Evolutionary conservation across 2,113 vertebrate species (phyloP).

Genomic region (Pteronura brasiliensis): DNA sequence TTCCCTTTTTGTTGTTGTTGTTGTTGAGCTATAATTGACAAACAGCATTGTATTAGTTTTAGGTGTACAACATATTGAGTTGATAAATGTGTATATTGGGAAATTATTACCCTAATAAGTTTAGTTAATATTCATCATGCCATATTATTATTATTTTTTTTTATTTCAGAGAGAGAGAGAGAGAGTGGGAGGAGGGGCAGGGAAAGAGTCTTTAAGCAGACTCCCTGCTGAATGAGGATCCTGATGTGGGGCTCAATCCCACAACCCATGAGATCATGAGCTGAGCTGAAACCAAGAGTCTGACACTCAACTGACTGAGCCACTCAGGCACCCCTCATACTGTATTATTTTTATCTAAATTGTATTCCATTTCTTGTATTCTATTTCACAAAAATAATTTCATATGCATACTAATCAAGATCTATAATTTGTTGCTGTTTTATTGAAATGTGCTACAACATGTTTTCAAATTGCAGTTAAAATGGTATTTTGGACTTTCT

Average conservation of each 20-base stretch:
- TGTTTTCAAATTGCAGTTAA: background rate
- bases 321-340: background rate
- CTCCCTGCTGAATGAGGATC: background rate
- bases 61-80: background rate
- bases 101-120: background rate
- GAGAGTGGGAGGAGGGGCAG: background rate
- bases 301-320: background rate
- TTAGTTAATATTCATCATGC: background rate
- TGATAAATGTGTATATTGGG: background rate
- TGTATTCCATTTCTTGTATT: background rate
- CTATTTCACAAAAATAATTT: background rate
- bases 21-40: background rate
- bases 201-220: background rate
- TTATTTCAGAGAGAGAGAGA: background rate
- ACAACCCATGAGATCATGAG: background rate
- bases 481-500: background rate
- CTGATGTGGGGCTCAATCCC: background rate
- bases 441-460: background rate
- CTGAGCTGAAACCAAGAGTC: background rate
- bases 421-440: background rate
- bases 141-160: background rate
- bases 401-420: background rate
- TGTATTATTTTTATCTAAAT: background rate
- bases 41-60: background rate
- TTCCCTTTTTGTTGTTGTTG: background rate